Percentiles rank a stretch among this genome's conserved stretches.
phyloP scores from a whole-genome alignment of 2,113 vertebrate species.

The Ctenodactylus gundi region DNA sequence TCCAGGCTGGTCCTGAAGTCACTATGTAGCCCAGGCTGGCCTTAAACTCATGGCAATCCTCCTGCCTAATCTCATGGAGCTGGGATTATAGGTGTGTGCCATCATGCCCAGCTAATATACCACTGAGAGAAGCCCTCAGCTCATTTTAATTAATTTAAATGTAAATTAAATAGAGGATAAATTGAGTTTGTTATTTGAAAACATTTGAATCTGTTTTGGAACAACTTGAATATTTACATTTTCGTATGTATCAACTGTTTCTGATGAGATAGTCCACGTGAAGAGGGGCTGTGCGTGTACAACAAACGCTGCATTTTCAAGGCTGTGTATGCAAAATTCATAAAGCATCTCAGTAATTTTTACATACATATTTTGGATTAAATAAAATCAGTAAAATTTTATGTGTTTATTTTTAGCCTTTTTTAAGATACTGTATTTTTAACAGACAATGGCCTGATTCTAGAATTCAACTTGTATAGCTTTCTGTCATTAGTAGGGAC shows the following conservation, averaged over 20 bases:
- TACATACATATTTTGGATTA: not conserved
- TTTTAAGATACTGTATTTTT: not conserved
- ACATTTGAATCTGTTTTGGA: not conserved
- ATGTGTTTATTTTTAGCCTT: not conserved
- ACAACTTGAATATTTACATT: not conserved
- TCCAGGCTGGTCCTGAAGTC: too few species aligned
- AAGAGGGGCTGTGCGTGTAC: not conserved
- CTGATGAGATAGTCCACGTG: not conserved
- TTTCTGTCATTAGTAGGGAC: not conserved
- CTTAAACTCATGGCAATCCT: too few species aligned
- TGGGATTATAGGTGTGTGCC: too few species aligned
- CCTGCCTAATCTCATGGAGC: too few species aligned
- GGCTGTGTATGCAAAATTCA: not conserved
- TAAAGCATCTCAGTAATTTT: not conserved
- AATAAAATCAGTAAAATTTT: not conserved
- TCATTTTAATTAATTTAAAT: not conserved
- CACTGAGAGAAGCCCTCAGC: too few species aligned
- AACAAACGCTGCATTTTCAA: not conserved
- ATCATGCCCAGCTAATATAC: too few species aligned
- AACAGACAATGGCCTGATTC: fast-evolving
- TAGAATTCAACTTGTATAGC: not conserved
- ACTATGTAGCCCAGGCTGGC: too few species aligned
- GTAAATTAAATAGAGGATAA: not conserved
- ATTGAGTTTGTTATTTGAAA: not conserved
- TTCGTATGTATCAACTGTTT: not conserved